A percentile compares a stretch with the other conserved stretches of the same genome.
Evolutionary conservation across 2,113 vertebrate species (phyloP).

Genomic region (Okapia johnstoni): DNA sequence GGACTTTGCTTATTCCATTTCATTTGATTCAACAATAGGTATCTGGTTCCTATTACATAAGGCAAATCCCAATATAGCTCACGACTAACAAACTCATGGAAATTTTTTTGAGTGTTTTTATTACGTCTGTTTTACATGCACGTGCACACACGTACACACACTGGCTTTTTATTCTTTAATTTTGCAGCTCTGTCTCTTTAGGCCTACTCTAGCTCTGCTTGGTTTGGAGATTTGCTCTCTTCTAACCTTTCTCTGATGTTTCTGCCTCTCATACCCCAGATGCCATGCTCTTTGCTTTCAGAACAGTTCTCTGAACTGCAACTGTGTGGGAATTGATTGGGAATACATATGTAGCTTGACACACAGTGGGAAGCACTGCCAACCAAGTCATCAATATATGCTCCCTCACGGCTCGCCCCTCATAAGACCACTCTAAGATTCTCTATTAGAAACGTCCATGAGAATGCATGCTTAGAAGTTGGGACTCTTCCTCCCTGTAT

Average conservation of each 20-base stretch:
- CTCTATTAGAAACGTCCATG: slow-evolving; percentile 51
- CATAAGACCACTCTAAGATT: slow-evolving; percentile 56
- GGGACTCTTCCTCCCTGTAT: background rate
- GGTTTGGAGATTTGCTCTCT: background rate
- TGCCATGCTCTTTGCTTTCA: slow-evolving; percentile 35
- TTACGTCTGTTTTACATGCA: background rate
- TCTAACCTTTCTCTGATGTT: background rate
- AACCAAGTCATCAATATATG: slow-evolving; percentile 61
- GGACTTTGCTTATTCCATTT: background rate
- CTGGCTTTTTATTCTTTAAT: background rate
- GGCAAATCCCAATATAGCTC: background rate
- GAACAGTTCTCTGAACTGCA: slow-evolving; percentile 69
- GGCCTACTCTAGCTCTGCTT: background rate
- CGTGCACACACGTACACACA: too few species aligned
- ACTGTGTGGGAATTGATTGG: slow-evolving; percentile 73
- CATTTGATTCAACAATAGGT: background rate
- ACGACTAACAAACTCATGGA: background rate
- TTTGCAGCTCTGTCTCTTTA: background rate
- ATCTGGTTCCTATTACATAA: background rate
- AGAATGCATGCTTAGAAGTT: slow-evolving; percentile 32
- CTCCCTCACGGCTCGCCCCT: slow-evolving; percentile 57
- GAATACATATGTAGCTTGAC: slow-evolving; percentile 64
- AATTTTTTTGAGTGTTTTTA: background rate
- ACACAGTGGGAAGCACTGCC: slow-evolving; percentile 54
- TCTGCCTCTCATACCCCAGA: slow-evolving; percentile 29